These are phyloP conservation scores for Laothoe populi DNA, from an alignment of 2,888 invertebrate species.

Conservation along the genomic window DNA sequence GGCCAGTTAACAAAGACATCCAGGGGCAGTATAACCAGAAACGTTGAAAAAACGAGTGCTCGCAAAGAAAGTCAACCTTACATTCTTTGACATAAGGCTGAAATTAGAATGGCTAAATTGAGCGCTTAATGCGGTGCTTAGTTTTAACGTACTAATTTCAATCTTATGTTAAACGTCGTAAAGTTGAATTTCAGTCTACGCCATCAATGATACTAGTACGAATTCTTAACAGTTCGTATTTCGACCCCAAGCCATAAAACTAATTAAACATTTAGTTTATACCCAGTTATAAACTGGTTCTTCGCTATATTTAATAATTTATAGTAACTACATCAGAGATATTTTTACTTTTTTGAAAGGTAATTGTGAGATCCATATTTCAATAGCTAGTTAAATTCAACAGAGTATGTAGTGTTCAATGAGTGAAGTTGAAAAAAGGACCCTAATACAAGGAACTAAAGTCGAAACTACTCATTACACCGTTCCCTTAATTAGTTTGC, in stretches of 20 bases:
- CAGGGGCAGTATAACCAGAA: constrained; percentile 3
- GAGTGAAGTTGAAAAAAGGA: constrained; percentile 38
- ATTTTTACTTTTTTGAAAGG: neutral
- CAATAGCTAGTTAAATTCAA: neutral
- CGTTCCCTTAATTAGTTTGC: constrained; percentile 52
- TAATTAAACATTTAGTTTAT: neutral
- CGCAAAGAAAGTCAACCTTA: too few species aligned
- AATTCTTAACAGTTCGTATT: neutral
- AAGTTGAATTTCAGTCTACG: neutral
- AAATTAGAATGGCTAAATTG: neutral
- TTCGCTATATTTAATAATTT: too few species aligned
- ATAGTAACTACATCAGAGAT: too few species aligned
- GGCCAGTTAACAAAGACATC: constrained; percentile 38
- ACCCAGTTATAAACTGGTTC: neutral
- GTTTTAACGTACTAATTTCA: neutral
- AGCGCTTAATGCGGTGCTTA: neutral
- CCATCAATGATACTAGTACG: neutral
- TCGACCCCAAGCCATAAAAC: neutral
- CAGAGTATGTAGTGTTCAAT: neutral
- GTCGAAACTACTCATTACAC: constrained; percentile 40
- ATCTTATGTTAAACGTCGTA: neutral
- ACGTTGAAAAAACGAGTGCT: neutral
- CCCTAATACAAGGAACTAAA: constrained; percentile 46
- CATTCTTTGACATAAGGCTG: neutral
- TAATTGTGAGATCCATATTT: neutral